Conservation (phyloP, 2,888 invertebrate genomes). For the Lissocephala sabroskyi region DNA sequence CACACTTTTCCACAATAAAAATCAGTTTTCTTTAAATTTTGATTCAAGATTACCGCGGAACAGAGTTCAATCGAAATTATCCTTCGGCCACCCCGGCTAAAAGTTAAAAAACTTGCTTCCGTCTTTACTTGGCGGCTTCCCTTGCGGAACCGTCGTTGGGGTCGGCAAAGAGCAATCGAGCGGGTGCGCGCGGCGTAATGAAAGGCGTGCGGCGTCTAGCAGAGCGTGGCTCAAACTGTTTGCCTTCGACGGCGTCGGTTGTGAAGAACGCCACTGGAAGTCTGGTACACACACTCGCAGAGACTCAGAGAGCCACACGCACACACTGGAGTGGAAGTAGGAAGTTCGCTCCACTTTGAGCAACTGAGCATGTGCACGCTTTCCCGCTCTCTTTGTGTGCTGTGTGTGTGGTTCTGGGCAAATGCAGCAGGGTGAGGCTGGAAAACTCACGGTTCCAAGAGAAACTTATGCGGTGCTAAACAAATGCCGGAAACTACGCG, state of each 20-base stretch:
- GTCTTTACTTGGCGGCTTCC: background rate
- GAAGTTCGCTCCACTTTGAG: conserved; percentile 1
- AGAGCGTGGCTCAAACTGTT: conserved; percentile 62
- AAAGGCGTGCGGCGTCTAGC: conserved; percentile 50
- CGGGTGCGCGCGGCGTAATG: conserved; percentile 35
- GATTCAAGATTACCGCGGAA: background rate
- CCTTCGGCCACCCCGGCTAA: conserved; percentile 8
- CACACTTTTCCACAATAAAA: conserved; percentile 16
- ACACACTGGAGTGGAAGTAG: conserved; percentile 1
- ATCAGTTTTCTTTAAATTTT: conserved; percentile 6
- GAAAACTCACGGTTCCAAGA: background rate
- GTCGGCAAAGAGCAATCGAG: conserved; percentile 7
- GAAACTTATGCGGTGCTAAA: background rate
- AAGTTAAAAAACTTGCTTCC: conserved; percentile 10
- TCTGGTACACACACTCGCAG: too few relatives aligned
- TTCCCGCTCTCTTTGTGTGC: background rate
- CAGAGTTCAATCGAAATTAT: too few relatives aligned
- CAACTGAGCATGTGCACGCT: background rate
- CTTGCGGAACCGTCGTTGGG: background rate
- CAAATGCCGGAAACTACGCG: background rate
- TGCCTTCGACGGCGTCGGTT: conserved; percentile 6
- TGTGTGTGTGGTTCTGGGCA: background rate
- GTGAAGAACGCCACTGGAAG: too few relatives aligned
- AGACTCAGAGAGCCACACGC: background rate
- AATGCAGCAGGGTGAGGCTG: background rate